phyloP scores from a whole-genome alignment of 2,797 vertebrate genomes.

The Pseudochaenichthys georgianus region DNA sequence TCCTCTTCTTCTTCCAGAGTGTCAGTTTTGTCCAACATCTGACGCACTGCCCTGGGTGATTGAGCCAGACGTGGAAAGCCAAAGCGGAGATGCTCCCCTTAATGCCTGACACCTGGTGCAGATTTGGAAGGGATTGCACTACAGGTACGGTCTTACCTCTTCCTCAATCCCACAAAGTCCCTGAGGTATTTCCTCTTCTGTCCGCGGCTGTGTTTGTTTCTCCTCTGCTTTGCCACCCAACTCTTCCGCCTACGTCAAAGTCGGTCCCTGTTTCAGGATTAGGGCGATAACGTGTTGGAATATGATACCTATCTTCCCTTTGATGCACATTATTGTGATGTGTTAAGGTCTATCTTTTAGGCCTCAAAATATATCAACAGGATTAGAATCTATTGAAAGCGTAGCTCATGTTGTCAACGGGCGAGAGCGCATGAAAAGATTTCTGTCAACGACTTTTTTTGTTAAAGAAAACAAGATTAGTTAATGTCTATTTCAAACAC shows the following conservation, averaged over 20 bases:
- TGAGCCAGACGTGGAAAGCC: slow-evolving; percentile 77
- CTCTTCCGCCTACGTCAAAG: slow-evolving; percentile 48
- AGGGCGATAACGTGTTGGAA: slow-evolving; percentile 58
- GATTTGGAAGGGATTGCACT: slow-evolving; percentile 81
- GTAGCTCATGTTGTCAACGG: slow-evolving; percentile 20
- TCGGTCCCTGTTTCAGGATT: slow-evolving; percentile 61
- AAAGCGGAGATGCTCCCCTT: slow-evolving; percentile 76
- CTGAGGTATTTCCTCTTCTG: slow-evolving; percentile 79
- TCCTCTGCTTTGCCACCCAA: slow-evolving; percentile 71
- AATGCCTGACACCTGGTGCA: slow-evolving; percentile 84
- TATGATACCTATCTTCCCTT: slow-evolving; percentile 39
- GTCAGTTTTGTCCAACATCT: slow-evolving; percentile 75
- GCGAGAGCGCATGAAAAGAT: slow-evolving; percentile 2
- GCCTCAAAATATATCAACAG: slow-evolving; percentile 21
- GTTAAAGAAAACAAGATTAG: background rate
- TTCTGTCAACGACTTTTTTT: background rate
- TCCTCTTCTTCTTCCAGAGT: slow-evolving; percentile 50
- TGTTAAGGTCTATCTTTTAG: slow-evolving; percentile 33
- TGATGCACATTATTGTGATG: slow-evolving; percentile 49
- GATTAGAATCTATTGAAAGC: slow-evolving; percentile 43
- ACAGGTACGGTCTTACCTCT: slow-evolving; percentile 80
- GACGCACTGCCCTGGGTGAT: slow-evolving; percentile 78
- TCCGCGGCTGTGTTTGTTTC: slow-evolving; percentile 73
- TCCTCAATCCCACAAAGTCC: slow-evolving; percentile 79
- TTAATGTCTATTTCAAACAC: slow-evolving; percentile 1